Base-by-base conservation (phyloP, 2,113 vertebrate species). In the Petromus typicus region DNA sequence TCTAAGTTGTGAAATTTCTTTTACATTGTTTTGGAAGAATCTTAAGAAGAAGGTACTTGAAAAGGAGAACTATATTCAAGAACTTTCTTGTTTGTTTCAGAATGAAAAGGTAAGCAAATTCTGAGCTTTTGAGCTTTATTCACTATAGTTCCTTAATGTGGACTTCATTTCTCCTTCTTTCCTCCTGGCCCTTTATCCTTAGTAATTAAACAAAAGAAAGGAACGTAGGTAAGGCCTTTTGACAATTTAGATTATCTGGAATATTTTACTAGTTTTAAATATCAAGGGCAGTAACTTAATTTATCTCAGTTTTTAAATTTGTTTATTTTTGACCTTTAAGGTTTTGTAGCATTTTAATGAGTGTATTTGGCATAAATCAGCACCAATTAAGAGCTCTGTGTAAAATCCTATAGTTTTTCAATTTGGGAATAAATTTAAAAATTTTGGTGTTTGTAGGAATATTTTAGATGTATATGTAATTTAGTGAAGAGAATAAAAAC, bases 71-170 rank as follows among this genome's bases (percentile, higher is more conserved):
- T 97, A 96, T 66, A 94, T 99, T 37, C 96, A 98, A 88, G 99
- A 99, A 63, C 98, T 99, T 97, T 98, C 98, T 90, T 96, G 88
- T 92, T 82, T 98, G n/a, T 98, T 98, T 95, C 98, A 98, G 87
- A 97, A 98, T 96, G 98, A 99, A 98, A 99, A 99, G 98, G 99
- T 99, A 97, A 98, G 97, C 94, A 54, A 54, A 22, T 32, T 14
- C 30, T 96, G 84, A 57, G 11, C 6, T 79, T 56, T 94, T 63
- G 23, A 88, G 7, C 22, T 88, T 32, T 57, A 92, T 34, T 87
- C 4, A 40, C 61, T 17, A 63, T 64, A 61, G 93, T 88, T 91
- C 94, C 45, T 96, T 91, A 78, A 66, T 81, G 54, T 61, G 64
- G 37, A 76, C 7, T 30, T 7, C n/a, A 32, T 32, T 14, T 75